phyloP scores from a whole-genome alignment of 1,140 invertebrate genomes.

The Caenorhabditis inopinata region DNA sequence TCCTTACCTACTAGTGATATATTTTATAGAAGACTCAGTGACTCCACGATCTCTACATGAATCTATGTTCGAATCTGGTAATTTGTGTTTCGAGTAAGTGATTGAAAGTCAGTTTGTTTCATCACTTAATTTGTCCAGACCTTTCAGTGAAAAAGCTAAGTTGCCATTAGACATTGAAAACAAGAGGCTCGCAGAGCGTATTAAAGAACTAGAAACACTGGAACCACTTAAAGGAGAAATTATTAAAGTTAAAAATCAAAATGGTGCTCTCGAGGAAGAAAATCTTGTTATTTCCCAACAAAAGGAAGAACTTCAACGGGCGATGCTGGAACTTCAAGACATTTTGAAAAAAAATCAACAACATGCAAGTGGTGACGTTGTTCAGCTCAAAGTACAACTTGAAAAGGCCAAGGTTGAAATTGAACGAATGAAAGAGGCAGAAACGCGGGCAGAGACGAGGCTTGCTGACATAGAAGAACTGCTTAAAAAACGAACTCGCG shows the following conservation, averaged over 20 bases:
- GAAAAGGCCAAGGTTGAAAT: background rate
- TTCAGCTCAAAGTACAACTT: background rate
- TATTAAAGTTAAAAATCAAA: background rate
- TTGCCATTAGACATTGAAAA: slow-evolving; percentile 10
- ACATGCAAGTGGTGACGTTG: background rate
- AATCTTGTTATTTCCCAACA: background rate
- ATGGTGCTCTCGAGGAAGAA: background rate
- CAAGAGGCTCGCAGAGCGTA: background rate
- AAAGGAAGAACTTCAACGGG: background rate
- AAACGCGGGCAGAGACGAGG: background rate
- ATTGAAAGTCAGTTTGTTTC: no score
- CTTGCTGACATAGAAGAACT: background rate
- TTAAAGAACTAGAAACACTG: background rate
- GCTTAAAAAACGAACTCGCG: background rate
- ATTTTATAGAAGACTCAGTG: background rate
- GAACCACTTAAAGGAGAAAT: slow-evolving; percentile 7
- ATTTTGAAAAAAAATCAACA: background rate
- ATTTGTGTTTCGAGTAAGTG: slow-evolving; percentile 9
- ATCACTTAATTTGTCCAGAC: background rate
- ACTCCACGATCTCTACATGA: slow-evolving; percentile 8
- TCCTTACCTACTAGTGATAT: background rate
- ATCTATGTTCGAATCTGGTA: background rate
- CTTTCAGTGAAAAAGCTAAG: background rate
- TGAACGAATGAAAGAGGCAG: background rate
- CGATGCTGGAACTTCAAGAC: background rate